These are phyloP conservation scores for Crotalus viridis DNA, from an alignment of 2,113 vertebrate species.

Conservation along the genomic window DNA sequence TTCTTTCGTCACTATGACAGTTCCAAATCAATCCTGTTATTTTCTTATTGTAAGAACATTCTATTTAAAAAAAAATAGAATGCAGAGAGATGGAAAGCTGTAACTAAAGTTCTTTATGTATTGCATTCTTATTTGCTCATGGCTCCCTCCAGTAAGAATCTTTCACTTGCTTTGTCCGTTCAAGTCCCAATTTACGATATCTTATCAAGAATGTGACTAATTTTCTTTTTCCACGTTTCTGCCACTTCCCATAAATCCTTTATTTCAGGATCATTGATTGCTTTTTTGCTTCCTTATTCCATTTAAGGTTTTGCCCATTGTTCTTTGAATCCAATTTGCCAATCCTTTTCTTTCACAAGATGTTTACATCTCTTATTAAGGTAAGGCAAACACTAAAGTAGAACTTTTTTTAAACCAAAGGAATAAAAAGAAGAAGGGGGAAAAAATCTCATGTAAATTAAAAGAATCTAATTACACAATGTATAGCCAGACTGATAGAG, in stretches of 20 bases:
- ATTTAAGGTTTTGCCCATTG: background rate
- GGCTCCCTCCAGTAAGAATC: background rate
- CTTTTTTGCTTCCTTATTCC: background rate
- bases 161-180: background rate
- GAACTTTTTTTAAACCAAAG: background rate
- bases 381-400: fast-evolving
- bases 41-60: background rate
- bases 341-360: background rate
- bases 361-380: background rate
- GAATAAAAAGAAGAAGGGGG: background rate
- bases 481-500: background rate
- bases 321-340: background rate
- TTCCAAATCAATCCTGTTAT: background rate
- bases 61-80: background rate
- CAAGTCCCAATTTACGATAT: slow-evolving; percentile 7
- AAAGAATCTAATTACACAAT: background rate
- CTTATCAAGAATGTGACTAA: slow-evolving; percentile 3
- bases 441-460: background rate
- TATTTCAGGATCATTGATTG: slow-evolving; percentile 7
- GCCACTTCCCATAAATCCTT: background rate
- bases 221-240: background rate
- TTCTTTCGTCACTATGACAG: background rate
- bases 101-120: background rate
- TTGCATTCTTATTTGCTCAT: background rate
- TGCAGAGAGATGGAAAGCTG: background rate